Conservation (phyloP, 2,797 vertebrate species). For the Threskiornis aethiopicus region DNA sequence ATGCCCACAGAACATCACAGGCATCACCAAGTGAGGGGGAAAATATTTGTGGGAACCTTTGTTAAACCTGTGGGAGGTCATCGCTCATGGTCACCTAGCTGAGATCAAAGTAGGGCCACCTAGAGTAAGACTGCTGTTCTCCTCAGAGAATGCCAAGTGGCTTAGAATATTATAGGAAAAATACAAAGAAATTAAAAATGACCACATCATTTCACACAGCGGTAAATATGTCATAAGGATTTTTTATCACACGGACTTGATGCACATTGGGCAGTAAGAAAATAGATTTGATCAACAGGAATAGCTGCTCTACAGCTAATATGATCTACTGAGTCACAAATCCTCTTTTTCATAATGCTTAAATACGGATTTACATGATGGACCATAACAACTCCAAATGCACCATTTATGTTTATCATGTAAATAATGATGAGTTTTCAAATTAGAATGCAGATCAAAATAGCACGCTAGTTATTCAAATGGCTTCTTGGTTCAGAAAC, state of each 20-base stretch:
- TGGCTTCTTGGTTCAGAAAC: conserved; percentile 45
- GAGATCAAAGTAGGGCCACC: neutral
- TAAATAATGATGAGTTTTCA: conserved; percentile 59
- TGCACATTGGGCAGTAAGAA: neutral
- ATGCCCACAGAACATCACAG: neutral
- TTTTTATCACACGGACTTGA: conserved; percentile 37
- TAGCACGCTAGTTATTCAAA: conserved; percentile 23
- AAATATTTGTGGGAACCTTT: neutral
- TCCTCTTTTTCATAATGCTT: conserved; percentile 61
- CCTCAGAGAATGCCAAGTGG: neutral
- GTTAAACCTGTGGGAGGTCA: neutral
- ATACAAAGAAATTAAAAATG: conserved; percentile 38
- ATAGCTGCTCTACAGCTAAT: conserved; percentile 35
- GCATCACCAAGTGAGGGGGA: rapidly evolving
- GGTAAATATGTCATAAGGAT: conserved; percentile 44
- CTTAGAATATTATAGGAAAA: neutral
- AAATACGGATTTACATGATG: conserved; percentile 55
- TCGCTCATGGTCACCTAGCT: neutral
- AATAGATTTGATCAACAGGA: conserved; percentile 57
- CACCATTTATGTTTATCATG: conserved; percentile 49
- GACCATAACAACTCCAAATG: conserved; percentile 56
- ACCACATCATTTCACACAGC: conserved; percentile 47
- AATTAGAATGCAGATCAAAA: conserved; percentile 59
- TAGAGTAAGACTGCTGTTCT: neutral
- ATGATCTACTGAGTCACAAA: conserved; percentile 59